Evolutionary conservation across 2,113 vertebrate species (phyloP), one percentile per base, ranked within the genome.

Genomic region (Orientallactaga bullata): DNA sequence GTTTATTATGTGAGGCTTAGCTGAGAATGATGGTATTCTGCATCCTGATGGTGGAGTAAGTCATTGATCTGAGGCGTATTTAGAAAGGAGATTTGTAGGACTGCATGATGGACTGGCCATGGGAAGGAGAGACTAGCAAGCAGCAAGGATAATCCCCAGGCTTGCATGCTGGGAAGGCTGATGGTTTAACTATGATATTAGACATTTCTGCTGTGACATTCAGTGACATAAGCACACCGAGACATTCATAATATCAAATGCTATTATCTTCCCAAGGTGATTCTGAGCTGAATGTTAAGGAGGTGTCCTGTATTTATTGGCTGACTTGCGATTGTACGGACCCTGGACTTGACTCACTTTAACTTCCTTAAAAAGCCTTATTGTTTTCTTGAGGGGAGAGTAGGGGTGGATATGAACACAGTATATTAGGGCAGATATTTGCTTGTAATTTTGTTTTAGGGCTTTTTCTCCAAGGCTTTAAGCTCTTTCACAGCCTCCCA

Each of bases 391-490:
- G 15, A 65, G 39, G 73, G 78, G 37, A 26, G 26, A 30, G 65
- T 30, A 51, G 55, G 30, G 30, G 17, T 84, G 80, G 32, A 91
- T 65, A 86, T 85, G 51, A 86, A 72, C 35, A 65, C 35, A 39
- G 26, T 37, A 47, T 74, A 12, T 11, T 68, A 74, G 47, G 17
- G 80, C 61, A 20, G 16, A 73, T 83, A 37, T 83, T 88, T 93
- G 63, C 66, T 63, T 82, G 18, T 79, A 63, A 55, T 55, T 93
- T 63, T 88, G 83, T 74, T 63, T 73, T 7, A 76, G 35, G 6
- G 61, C 39, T 88, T 47, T 88, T 90, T 72, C 35, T 85, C 18
- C 61, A 47, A 84, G 6, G 39, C 86, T 65, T 72, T 72, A 85
- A 37, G 23, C 65, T 89, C 23, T 74, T 42, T 80, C 69, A 20